phyloP scores from a whole-genome alignment of 2,113 vertebrate genomes.

The Lynx canadensis region DNA sequence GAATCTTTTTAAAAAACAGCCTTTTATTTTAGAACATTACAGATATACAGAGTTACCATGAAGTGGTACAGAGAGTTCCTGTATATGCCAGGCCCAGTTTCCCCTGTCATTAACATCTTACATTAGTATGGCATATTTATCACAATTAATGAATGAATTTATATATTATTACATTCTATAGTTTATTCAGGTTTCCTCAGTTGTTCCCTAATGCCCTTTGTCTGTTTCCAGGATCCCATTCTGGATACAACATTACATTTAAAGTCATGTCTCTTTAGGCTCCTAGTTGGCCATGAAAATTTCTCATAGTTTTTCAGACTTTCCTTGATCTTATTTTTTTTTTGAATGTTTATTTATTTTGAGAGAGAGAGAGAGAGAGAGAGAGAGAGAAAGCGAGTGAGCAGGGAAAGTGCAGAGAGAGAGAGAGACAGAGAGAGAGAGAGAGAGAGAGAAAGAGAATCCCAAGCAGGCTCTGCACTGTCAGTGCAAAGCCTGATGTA shows the following conservation, averaged over 20 bases:
- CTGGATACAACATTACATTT: neutral
- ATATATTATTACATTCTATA: neutral
- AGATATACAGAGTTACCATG: neutral
- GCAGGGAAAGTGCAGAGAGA: too few species aligned
- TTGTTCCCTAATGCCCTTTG: neutral
- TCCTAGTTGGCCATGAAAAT: neutral
- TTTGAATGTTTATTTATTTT: too few species aligned
- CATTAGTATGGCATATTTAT: neutral
- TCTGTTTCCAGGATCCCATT: neutral
- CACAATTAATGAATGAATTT: neutral
- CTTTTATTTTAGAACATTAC: conserved; percentile 19
- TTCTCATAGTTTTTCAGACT: neutral
- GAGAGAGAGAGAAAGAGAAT: too few species aligned
- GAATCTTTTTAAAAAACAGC: neutral
- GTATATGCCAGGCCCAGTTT: neutral
- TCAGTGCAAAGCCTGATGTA: too few species aligned
- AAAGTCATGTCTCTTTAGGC: neutral
- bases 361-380: too few species aligned
- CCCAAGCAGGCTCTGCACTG: too few species aligned
- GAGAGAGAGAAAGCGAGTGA: too few species aligned
- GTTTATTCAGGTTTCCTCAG: neutral
- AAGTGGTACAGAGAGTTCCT: neutral
- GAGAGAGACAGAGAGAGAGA: too few species aligned
- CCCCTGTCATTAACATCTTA: neutral
- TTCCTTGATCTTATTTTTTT: neutral